Conservation (phyloP, 2,888 invertebrate genomes). For the Drosophila recens region DNA sequence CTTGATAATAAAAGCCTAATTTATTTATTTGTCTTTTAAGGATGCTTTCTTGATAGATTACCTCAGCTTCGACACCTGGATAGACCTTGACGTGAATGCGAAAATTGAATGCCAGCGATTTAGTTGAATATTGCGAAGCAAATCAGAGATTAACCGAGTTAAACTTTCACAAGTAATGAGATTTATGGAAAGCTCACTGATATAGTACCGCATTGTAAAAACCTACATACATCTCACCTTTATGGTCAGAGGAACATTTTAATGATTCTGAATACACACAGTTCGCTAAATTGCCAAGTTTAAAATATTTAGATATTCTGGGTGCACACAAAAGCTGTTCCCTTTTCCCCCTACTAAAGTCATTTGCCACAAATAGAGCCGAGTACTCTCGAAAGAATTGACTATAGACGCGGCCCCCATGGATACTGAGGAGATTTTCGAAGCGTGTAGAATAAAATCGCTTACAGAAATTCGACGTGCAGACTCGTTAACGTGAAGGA, state of each 20-base stretch:
- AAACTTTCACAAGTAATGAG: neutral
- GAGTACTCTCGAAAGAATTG: neutral
- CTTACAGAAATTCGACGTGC: neutral
- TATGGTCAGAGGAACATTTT: neutral
- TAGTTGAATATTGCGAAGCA: conserved; percentile 1
- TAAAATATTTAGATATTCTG: neutral
- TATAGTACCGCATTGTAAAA: conserved; percentile 7
- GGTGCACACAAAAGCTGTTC: conserved; percentile 5
- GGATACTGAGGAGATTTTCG: neutral
- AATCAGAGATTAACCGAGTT: neutral
- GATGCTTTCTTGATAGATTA: neutral
- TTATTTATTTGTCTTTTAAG: neutral
- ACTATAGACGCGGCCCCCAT: neutral
- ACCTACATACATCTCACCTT: neutral
- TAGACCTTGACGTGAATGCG: neutral
- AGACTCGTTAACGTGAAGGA: neutral
- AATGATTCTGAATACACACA: neutral
- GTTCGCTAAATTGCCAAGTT: neutral
- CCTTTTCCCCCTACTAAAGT: neutral
- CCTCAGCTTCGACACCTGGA: neutral
- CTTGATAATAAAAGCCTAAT: neutral
- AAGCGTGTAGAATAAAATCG: neutral
- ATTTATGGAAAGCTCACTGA: neutral
- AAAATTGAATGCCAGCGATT: neutral
- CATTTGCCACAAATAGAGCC: conserved; percentile 4